These are phyloP conservation scores for Pseudocheirus occidentalis DNA, from an alignment of 2,797 vertebrate genomes.

Conservation along the genomic window DNA sequence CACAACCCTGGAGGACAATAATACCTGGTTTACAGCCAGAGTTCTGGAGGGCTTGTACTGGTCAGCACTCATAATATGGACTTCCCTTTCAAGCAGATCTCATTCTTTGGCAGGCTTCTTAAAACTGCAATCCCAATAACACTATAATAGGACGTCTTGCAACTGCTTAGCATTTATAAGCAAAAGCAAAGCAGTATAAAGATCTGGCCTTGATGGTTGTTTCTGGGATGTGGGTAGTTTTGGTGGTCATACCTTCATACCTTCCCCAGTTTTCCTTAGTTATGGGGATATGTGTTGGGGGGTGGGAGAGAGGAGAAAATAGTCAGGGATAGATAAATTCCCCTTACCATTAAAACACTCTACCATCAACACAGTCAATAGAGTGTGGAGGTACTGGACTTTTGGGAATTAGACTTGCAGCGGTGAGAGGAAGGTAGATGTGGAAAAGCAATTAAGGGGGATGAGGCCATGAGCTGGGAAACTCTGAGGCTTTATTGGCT, in stretches of 20 bases:
- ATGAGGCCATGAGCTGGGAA: neutral
- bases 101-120: conserved; percentile 41
- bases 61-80: neutral
- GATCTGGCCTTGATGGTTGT: neutral
- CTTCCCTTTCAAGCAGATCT: neutral
- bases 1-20: neutral
- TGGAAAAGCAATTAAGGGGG: neutral
- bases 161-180: neutral
- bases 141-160: neutral
- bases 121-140: neutral
- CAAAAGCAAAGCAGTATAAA: neutral
- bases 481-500: neutral
- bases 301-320: neutral
- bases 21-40: neutral
- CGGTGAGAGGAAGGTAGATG: neutral
- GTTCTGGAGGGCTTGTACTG: neutral
- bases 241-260: neutral
- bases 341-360: neutral
- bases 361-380: neutral
- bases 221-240: neutral
- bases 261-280: neutral
- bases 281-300: neutral
- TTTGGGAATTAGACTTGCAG: neutral
- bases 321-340: neutral
- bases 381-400: neutral